A percentile compares a stretch with the other conserved stretches of the same genome.
These are phyloP conservation scores for Loris lydekkerianus DNA, from an alignment of 2,797 vertebrate species.

Conservation along the genomic window DNA sequence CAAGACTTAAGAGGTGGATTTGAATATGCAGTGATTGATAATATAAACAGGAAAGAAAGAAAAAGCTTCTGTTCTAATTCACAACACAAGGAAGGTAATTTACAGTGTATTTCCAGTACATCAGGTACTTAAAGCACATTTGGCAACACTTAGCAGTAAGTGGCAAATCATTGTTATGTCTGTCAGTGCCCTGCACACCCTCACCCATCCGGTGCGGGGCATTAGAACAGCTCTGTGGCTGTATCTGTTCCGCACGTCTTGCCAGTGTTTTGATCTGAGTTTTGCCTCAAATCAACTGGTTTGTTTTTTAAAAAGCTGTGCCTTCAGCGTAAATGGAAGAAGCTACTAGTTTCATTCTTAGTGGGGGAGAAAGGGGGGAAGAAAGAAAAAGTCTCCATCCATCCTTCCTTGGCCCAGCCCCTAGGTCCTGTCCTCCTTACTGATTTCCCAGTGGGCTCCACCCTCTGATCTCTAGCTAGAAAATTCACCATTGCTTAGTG, in stretches of 20 bases:
- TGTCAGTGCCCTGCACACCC: constrained; percentile 56
- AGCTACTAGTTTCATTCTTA: not conserved
- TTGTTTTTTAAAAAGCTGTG: constrained; percentile 17
- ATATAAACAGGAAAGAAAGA: constrained; percentile 85
- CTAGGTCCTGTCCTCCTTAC: not conserved
- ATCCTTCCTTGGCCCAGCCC: not conserved
- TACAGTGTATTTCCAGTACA: constrained; percentile 85
- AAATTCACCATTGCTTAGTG: constrained; percentile 69
- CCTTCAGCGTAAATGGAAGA: constrained; percentile 38
- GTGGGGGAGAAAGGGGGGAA: not conserved
- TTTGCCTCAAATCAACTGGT: constrained; percentile 69
- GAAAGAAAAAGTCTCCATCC: not conserved
- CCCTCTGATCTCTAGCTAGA: constrained; percentile 55
- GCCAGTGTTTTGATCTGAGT: constrained; percentile 83
- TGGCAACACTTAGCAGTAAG: constrained; percentile 86
- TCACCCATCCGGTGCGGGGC: constrained; percentile 82
- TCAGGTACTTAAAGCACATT: constrained; percentile 84
- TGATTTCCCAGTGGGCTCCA: constrained; percentile 63
- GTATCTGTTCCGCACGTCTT: constrained; percentile 77
- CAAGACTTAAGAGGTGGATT: constrained; percentile 84
- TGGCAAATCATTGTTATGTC: constrained; percentile 86
- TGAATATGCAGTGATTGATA: constrained; percentile 84
- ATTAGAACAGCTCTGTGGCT: constrained; percentile 84
- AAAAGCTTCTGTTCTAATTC: constrained; percentile 82
- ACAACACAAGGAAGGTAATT: constrained; percentile 84